These are phyloP conservation scores for Chondrilla cf. caribensis DNA, from an alignment of 37 sponge, comb jelly and placozoan species.

Conservation along the genomic window DNA sequence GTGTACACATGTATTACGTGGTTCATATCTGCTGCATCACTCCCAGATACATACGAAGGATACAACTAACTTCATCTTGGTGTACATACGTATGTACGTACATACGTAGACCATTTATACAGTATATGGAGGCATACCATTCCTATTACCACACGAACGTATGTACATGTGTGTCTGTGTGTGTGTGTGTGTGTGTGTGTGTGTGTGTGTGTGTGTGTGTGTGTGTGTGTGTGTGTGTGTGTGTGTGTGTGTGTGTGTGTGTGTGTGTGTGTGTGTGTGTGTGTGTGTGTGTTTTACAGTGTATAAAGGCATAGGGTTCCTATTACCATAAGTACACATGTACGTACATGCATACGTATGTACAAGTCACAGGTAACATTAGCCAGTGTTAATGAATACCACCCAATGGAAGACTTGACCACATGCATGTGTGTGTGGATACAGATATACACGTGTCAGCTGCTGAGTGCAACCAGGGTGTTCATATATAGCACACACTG, in stretches of 20 bases:
- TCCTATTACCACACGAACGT: not conserved
- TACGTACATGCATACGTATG: not conserved
- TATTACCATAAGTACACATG: not conserved
- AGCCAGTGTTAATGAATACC: too few relatives aligned
- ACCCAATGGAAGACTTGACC: too few relatives aligned
- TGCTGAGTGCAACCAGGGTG: too few relatives aligned
- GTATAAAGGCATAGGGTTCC: not conserved
- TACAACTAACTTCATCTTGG: too few relatives aligned
- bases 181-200: not conserved
- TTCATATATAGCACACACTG: too few relatives aligned
- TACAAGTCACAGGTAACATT: too few relatives aligned
- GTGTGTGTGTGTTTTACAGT: not conserved
- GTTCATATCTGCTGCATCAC: too few relatives aligned
- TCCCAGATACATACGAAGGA: too few relatives aligned
- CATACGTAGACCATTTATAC: not conserved
- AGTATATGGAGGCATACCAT: not conserved
- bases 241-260: not conserved
- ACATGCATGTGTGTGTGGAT: too few relatives aligned
- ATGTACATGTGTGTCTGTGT: not conserved
- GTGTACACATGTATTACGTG: too few relatives aligned
- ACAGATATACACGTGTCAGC: too few relatives aligned
- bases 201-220: not conserved
- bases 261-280: not conserved
- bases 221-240: not conserved
- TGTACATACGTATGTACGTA: not conserved